Conservation (phyloP, 23 tunicate genomes). For the Styela plicata region DNA sequence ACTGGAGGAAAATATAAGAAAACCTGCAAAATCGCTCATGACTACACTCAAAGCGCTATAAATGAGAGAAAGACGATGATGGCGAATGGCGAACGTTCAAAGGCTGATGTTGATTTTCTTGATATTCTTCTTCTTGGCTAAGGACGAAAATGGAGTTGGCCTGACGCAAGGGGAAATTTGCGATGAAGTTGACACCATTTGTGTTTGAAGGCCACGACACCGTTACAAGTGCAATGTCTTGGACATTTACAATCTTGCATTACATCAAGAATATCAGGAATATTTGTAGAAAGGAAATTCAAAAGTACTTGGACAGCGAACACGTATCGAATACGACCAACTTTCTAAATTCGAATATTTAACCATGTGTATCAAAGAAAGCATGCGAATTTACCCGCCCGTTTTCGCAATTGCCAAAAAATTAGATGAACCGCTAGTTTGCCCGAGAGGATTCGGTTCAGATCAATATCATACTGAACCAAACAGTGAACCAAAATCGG, state of each 20-base stretch:
- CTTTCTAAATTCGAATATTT: slow-evolving; percentile 52
- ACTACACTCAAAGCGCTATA: slow-evolving; percentile 47
- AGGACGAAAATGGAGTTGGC: slow-evolving; percentile 76
- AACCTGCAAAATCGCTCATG: slow-evolving; percentile 52
- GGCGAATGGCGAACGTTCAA: neutral
- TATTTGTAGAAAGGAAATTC: slow-evolving; percentile 55
- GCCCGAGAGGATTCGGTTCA: slow-evolving; percentile 61
- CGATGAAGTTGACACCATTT: slow-evolving; percentile 92
- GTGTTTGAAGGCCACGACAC: slow-evolving; percentile 95
- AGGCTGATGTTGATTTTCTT: slow-evolving; percentile 40
- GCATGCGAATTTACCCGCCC: slow-evolving; percentile 73
- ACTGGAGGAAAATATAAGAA: slow-evolving; percentile 66
- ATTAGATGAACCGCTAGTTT: slow-evolving; percentile 34
- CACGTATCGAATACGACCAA: slow-evolving; percentile 24
- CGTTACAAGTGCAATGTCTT: slow-evolving; percentile 74
- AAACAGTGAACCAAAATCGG: neutral
- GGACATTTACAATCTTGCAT: slow-evolving; percentile 88
- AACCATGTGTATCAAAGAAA: slow-evolving; percentile 87
- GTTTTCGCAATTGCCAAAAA: slow-evolving; percentile 69
- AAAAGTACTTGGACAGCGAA: slow-evolving; percentile 28
- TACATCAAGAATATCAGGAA: slow-evolving; percentile 44
- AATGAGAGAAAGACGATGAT: neutral
- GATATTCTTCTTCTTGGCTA: slow-evolving; percentile 62
- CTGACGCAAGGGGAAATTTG: slow-evolving; percentile 70
- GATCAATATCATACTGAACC: slow-evolving; percentile 19